phyloP scores from a whole-genome alignment of 1,140 invertebrate genomes.

The Oppia nitens region DNA sequence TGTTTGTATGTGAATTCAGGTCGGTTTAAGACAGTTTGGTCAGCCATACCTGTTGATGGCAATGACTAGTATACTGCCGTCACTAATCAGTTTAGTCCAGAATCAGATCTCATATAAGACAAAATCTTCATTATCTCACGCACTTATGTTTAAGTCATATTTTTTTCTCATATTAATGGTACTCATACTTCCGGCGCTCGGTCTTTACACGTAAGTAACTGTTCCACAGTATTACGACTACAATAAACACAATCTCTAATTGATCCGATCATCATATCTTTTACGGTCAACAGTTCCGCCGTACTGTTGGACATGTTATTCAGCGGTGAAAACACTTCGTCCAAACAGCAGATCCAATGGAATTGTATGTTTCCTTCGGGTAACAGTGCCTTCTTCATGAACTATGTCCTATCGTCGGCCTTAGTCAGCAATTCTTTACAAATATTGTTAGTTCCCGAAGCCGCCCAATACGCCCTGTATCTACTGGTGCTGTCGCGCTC shows the following conservation, averaged over 20 bases:
- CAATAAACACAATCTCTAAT: too few species aligned
- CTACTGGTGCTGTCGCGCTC: constrained; percentile 9
- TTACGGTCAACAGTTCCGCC: too few species aligned
- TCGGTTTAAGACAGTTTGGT: constrained; percentile 36
- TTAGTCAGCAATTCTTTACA: constrained; percentile 79
- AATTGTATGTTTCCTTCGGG: constrained; percentile 84
- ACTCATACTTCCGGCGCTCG: constrained; percentile 77
- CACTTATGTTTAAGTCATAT: constrained; percentile 84
- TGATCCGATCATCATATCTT: too few species aligned
- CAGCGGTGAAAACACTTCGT: background rate
- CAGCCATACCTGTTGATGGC: constrained; percentile 48
- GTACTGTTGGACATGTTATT: background rate
- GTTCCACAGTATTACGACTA: too few species aligned
- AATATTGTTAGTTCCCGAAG: constrained; percentile 72
- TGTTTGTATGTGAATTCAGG: too few species aligned
- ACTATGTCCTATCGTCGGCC: constrained; percentile 84
- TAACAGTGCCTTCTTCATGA: constrained; percentile 92
- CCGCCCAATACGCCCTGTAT: constrained; percentile 54
- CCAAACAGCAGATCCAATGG: too few species aligned
- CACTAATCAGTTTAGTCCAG: constrained; percentile 74
- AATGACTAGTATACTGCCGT: constrained; percentile 80
- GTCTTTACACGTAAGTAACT: constrained; percentile 52
- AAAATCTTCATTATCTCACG: constrained; percentile 72
- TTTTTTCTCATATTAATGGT: constrained; percentile 83
- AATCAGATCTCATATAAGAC: constrained; percentile 78